phyloP scores from a whole-genome alignment of 1,140 invertebrate species.

The Macrosteles quadrilineatus region DNA sequence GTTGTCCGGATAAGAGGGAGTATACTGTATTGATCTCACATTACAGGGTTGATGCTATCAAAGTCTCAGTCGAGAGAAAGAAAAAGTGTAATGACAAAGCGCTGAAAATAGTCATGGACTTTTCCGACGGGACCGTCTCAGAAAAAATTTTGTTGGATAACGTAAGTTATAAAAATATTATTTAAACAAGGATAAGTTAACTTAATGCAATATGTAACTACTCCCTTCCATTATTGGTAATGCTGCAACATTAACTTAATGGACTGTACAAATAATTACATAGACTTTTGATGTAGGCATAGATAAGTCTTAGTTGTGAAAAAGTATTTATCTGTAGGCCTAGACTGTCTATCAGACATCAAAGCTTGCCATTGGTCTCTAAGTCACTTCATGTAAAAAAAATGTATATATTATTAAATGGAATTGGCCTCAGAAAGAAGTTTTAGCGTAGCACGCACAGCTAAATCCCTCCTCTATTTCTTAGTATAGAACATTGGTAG shows the following conservation, averaged over 20 bases:
- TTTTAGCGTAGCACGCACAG: too few species aligned
- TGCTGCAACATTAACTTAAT: not conserved
- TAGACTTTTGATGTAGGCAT: not conserved
- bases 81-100: conserved; percentile 65
- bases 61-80: conserved; percentile 64
- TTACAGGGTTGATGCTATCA: conserved; percentile 60
- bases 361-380: too few species aligned
- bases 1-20: too few species aligned
- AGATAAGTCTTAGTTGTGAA: not conserved
- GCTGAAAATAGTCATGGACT: conserved; percentile 62
- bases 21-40: not conserved
- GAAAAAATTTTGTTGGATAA: conserved; percentile 53
- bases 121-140: conserved; percentile 59
- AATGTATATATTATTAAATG: too few species aligned
- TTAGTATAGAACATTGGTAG: too few species aligned
- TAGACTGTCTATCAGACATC: too few species aligned
- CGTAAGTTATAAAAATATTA: conserved; percentile 50
- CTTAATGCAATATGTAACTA: not conserved
- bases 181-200: not conserved
- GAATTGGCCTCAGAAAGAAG: too few species aligned
- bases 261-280: not conserved
- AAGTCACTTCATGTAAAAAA: too few species aligned
- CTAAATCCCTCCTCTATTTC: too few species aligned
- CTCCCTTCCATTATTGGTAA: not conserved
- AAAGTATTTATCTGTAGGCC: not conserved